Base-by-base conservation (phyloP, 1,140 invertebrate species). In the Pseudobourletiella spinata region DNA sequence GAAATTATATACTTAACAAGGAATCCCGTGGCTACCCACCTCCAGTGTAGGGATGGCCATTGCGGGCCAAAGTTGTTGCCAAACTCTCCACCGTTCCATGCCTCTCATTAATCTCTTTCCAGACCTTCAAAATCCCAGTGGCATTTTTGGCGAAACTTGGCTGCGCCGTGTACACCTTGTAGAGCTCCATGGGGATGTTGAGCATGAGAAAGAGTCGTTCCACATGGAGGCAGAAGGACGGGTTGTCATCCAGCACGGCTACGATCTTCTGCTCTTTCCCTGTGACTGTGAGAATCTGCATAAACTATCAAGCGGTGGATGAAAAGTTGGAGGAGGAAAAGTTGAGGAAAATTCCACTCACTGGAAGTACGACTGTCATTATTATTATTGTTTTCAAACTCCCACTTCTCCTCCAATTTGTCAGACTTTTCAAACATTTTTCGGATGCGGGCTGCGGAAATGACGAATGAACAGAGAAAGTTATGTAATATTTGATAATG, bases 41-140 rank as follows among this genome's bases (percentile, higher is more conserved):
- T 52, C 52, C 54, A 24, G 59, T 65, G 42, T 51, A 25, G 25
- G 60, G 56, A 61, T 65, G 64, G 15, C 64, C 64, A 54, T 65
- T 65, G 22, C 50, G 20, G 0, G 57, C 55, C 4, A 65, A 28
- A 2, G 58, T 30, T 14, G 59, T 24, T 20, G 59, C 55, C n/a
- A 65, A 57, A 24, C 59, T 56, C 16, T 61, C 52, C 1, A 51
- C 28, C 8, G 64, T 57, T 6, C 58, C 54, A 14, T 25, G 28
- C 0, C 56, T 30, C 20, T 26, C 29, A 30, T 60, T 57, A 11
- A 24, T 29, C 0, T 48, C n/a, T 20, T 22, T 25, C 64, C 64
- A 65, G 16, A 46, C 30, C 14, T 4, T 55, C 26, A 65, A 24
- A 44, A 65, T 61, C 24, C 32, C n/a, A 18, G n/a, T 57, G 6